Evolutionary conservation across 2,113 vertebrate genomes (phyloP), one percentile per base, ranked within the genome.

Genomic region (Periophthalmodon schlosseri): DNA sequence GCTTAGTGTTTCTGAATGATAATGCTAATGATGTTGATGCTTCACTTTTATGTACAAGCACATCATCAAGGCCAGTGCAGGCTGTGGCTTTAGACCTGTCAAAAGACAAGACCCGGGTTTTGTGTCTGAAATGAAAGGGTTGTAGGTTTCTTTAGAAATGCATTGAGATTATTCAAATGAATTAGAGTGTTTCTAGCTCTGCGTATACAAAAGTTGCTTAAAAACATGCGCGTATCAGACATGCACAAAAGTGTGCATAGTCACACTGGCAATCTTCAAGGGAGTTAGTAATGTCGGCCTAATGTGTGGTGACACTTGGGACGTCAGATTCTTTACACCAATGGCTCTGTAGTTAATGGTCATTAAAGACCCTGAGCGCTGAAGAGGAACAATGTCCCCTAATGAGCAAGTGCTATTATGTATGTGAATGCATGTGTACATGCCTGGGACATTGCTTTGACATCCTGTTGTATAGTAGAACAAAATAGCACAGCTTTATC

Each of bases 281-380:
- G 72, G 75, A 85, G 78, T 79, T 73, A 13, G 66, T 75, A 65
- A 84, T 23, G 80, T 76, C 68, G 81, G 72, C 65, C 74, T 94
- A 91, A 94, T 86, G 44, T 72, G 71, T 73, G 81, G 74, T 88
- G 92, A 92, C 91, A 79, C 52, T 87, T 75, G 81, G 89, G 86
- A 91, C 91, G 91, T 91, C 87, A 92, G 79, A 91, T 89, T 91
- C 87, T 90, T 92, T 86, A 70, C 89, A 90, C 89, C 88, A 91
- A 88, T 85, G 88, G 88, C 82, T 90, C 84, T 66, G 69, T 85
- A 83, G 86, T 92, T 90, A 91, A 90, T 87, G 78, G 84, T 84
- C 83, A 92, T 93, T 89, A 88, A 84, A 87, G 70, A 76, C 74
- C 88, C 68, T 78, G 81, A 89, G 90, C 81, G 83, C 82, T 86